A percentile compares a stretch with the other conserved stretches of the same genome.
Evolutionary conservation across 2,888 invertebrate genomes (phyloP).

Genomic region (Gymnocheta viridis): DNA sequence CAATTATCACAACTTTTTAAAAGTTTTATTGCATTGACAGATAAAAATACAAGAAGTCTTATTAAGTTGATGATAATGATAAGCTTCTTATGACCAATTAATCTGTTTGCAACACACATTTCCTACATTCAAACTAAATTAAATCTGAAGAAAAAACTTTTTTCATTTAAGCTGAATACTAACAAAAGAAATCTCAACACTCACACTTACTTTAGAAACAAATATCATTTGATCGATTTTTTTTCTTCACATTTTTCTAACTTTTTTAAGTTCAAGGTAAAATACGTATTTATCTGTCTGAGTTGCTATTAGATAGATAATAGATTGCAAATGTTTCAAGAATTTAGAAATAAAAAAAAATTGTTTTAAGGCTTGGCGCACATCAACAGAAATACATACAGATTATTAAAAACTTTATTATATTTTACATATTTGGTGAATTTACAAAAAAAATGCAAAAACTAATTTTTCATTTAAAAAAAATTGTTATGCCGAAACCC

Average conservation of each 20-base stretch:
- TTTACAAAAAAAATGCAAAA: not conserved
- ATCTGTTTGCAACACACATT: not conserved
- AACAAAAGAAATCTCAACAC: too few relatives aligned
- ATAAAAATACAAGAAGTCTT: not conserved
- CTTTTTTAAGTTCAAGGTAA: constrained; percentile 67
- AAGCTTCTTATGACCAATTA: not conserved
- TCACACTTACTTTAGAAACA: not conserved
- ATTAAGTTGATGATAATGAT: not conserved
- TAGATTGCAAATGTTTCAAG: constrained; percentile 23
- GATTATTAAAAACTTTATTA: constrained; percentile 40
- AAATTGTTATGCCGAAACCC: constrained; percentile 75
- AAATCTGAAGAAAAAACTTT: constrained; percentile 26
- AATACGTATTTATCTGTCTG: constrained; percentile 10
- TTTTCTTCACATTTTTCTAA: constrained; percentile 36
- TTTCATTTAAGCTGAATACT: not conserved
- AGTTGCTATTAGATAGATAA: constrained; percentile 52
- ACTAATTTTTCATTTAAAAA: too few relatives aligned
- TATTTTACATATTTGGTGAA: constrained; percentile 37
- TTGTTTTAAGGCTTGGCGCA: constrained; percentile 67
- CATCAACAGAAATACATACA: constrained; percentile 33
- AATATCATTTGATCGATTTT: constrained; percentile 17
- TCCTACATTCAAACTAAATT: not conserved
- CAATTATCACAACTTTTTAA: not conserved
- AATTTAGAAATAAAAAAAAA: constrained; percentile 15
- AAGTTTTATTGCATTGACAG: not conserved